A percentile compares a stretch with the other conserved stretches of the same genome.
Evolutionary conservation across 2,113 vertebrate genomes (phyloP).

Genomic region (Myotis yumanensis): DNA sequence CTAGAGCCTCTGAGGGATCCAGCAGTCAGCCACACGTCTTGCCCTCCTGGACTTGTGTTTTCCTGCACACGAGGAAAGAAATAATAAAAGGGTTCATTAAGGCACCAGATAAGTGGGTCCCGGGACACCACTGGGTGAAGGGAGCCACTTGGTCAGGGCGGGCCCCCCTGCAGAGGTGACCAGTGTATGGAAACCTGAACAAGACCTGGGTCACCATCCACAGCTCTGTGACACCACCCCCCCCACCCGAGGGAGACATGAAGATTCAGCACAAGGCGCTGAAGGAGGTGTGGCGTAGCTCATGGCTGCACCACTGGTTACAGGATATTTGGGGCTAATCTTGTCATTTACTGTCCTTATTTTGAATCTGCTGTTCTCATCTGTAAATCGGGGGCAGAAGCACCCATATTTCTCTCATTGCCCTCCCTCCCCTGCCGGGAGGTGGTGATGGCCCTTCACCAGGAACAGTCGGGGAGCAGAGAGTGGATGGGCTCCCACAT

Average conservation of each 20-base stretch:
- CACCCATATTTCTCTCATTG: rapidly evolving
- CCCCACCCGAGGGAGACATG: rapidly evolving
- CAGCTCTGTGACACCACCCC: rapidly evolving
- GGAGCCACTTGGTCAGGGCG: background rate
- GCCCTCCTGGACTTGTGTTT: background rate
- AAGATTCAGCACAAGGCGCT: background rate
- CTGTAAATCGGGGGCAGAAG: background rate
- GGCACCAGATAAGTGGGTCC: background rate
- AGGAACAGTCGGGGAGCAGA: rapidly evolving
- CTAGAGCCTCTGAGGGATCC: background rate
- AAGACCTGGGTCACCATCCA: rapidly evolving
- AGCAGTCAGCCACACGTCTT: background rate
- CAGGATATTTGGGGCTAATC: background rate
- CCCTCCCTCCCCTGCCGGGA: no score
- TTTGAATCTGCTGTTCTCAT: background rate
- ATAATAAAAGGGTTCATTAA: background rate
- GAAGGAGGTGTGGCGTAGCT: background rate
- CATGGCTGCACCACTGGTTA: rapidly evolving
- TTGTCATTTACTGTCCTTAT: background rate
- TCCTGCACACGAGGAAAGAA: no score
- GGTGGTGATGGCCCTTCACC: background rate
- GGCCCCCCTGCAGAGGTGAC: background rate
- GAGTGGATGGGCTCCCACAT: background rate
- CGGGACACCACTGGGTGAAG: background rate
- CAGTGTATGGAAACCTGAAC: background rate